Evolutionary conservation across 2,797 vertebrate species (phyloP), one percentile per base, ranked within the genome.

Genomic region (Hippopotamyrus pictus): DNA sequence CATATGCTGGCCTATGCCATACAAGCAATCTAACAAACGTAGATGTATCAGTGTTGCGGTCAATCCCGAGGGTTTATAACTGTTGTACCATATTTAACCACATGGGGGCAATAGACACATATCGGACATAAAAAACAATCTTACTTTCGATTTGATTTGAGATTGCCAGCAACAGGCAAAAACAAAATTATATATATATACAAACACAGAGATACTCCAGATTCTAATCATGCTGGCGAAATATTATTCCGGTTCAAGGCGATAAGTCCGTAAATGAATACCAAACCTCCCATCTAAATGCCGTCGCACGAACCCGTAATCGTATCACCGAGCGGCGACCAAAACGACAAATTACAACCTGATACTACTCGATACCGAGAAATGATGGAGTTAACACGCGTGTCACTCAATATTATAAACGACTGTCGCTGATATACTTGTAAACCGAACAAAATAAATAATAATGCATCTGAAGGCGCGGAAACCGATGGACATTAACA

Each of bases 121-220:
- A 53, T 9, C 8, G 25, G n/a, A 88, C 48, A 88, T 19, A 14
- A 1, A 44, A 46, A 46, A 57, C 19, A 6, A 29, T 19, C 4
- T 22, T 44, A 46, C 9, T 62, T 29, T 86, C 41, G 54, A 88
- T 65, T 37, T 41, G 41, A 59, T 65, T 69, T 87, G 51, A 87
- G 86, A 57, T 59, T 59, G n/a, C 17, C 50, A 62, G 11, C 53
- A 59, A 59, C 37, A 62, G 86, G 54, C 86, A 65, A 37, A 65
- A 87, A 87, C 86, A 87, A 87, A 87, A 44, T 54, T 44, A 87
- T 62, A 46, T 87, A 37, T 86, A 29, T 65, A 87, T 29, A 87
- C 86, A 65, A 37, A 65, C 37, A 19, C 86, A 59, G 2, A 87
- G 51, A 59, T 87, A 59, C 86, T 57, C 86, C 33, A 59, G 86